phyloP scores from a whole-genome alignment of 1,140 invertebrate species.

The Andrena cerasifolii region DNA sequence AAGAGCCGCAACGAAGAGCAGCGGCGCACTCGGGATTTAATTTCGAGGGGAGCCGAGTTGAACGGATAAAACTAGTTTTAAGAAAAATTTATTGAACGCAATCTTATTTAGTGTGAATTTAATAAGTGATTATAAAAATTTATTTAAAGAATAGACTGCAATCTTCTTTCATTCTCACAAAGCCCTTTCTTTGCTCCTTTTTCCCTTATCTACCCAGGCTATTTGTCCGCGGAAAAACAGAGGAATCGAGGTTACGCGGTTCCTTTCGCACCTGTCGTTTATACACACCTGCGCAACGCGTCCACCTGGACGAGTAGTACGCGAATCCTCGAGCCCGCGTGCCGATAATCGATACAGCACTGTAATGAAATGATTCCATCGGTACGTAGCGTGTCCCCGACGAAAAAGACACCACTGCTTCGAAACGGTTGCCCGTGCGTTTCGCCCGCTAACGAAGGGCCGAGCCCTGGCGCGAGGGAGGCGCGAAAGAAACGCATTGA shows the following conservation, averaged over 20 bases:
- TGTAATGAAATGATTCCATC: constrained; percentile 6
- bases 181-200: too few relatives aligned
- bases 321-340: background rate
- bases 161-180: too few relatives aligned
- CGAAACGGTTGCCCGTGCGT: background rate
- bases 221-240: constrained; percentile 58
- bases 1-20: too few relatives aligned
- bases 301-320: constrained; percentile 29
- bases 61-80: too few relatives aligned
- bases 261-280: constrained; percentile 44
- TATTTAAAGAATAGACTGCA: too few relatives aligned
- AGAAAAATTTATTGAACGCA: too few relatives aligned
- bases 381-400: background rate
- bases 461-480: background rate
- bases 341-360: constrained; percentile 10
- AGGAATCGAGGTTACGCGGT: constrained; percentile 41
- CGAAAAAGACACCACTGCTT: background rate
- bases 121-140: too few relatives aligned
- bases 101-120: too few relatives aligned
- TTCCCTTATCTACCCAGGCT: constrained; percentile 47
- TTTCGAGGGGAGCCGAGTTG: too few relatives aligned
- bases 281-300: constrained; percentile 29
- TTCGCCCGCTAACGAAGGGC: background rate
- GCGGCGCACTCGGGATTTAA: too few relatives aligned
- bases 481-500: background rate